These are phyloP conservation scores for Gallinago solitaria DNA, from an alignment of 2,797 vertebrate genomes.

Conservation along the genomic window DNA sequence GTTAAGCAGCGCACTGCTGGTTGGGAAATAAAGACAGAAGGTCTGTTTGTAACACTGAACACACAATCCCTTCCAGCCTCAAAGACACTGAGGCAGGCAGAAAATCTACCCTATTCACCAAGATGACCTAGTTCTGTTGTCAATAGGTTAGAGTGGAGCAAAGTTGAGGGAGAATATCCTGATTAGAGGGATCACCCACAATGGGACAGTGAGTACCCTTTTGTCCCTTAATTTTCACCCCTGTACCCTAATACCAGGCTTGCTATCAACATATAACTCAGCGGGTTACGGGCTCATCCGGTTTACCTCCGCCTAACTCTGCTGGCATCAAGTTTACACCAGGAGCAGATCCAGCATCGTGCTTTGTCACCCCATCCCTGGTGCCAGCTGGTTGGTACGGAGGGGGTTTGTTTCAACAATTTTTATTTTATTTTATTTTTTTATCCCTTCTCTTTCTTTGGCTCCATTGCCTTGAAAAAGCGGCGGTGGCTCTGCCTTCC, in stretches of 20 bases:
- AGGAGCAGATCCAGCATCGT: fast-evolving
- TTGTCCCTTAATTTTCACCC: background rate
- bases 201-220: background rate
- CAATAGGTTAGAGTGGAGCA: background rate
- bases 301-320: background rate
- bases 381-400: fast-evolving
- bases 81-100: background rate
- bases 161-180: slow-evolving; percentile 34
- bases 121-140: slow-evolving; percentile 6
- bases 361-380: background rate
- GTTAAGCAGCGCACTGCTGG: background rate
- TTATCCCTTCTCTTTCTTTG: background rate
- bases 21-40: slow-evolving; percentile 13
- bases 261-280: fast-evolving
- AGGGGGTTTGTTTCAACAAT: background rate
- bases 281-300: fast-evolving
- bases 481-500: background rate
- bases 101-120: background rate
- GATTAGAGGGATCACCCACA: background rate
- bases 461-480: background rate
- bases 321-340: background rate
- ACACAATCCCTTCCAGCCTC: slow-evolving; percentile 36
- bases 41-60: slow-evolving; percentile 18
- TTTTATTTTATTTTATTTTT: background rate
- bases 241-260: background rate